Evolutionary conservation across 2,113 vertebrate genomes (phyloP), one percentile per base, ranked within the genome.

Genomic region (Silurus asotus): DNA sequence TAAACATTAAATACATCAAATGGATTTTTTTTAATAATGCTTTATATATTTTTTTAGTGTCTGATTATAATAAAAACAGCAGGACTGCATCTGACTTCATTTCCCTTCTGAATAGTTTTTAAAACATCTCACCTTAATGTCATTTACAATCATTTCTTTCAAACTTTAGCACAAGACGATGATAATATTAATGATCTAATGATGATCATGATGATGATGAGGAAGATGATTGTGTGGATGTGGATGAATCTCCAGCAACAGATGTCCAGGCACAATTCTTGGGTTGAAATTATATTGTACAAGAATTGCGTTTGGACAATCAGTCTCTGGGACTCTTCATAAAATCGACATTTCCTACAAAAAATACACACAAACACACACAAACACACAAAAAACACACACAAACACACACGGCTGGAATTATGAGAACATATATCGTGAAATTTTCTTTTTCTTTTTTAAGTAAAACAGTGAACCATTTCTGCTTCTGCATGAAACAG

Each of bases 221-320:
- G 6, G 74, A 2, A 28, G 49, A 20, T 37, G 17, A 23, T 15
- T 25, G 23, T 13, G 37, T 49, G 14, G 95, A 94, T 91, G 95
- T 93, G 86, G 90, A 87, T 88, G 95, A 95, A 96, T 95, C 94
- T 95, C 96, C 95, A 97, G 96, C 97, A 97, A 99, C 97, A 97
- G 98, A 99, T 99, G 98, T 99, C 98, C 98, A 99, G 95, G 95
- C 97, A 99, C 98, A 99, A 99, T 99, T 99, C 98, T 99, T 97
- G 97, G 96, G 95, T 95, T 94, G 90, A 91, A 94, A 94, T 94
- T 93, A 94, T 95, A 95, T 96, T 94, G 96, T 95, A 97, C 98
- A 99, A 99, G 98, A 99, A 99, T 99, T 99, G 98, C 98, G 97
- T 99, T 99, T 99, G 98, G 98, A 99, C 98, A 99, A 99, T 99